phyloP scores from a whole-genome alignment of 2,113 vertebrate genomes.

The Rhagologus leucostigma region DNA sequence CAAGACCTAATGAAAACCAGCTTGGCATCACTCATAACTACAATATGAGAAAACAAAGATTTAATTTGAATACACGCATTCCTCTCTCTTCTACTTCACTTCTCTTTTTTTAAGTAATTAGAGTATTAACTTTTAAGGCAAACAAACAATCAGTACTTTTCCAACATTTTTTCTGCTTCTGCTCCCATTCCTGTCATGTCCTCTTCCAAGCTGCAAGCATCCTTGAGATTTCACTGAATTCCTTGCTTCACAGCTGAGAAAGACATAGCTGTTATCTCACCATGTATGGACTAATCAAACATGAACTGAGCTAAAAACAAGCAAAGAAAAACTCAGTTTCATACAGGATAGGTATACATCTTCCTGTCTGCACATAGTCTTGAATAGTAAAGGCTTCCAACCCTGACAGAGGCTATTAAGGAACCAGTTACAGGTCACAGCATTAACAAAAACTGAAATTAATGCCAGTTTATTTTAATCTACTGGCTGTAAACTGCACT shows the following conservation, averaged over 20 bases:
- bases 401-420: not conserved
- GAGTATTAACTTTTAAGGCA: not conserved
- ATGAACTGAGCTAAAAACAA: not conserved
- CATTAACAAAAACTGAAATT: not conserved
- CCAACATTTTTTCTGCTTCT: not conserved
- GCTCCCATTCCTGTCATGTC: not conserved
- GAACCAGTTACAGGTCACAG: not conserved
- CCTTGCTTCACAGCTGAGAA: not conserved
- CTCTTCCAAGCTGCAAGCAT: not conserved
- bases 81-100: not conserved
- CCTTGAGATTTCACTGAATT: not conserved
- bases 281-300: not conserved
- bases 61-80: not conserved
- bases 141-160: not conserved
- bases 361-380: not conserved
- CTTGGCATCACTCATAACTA: not conserved
- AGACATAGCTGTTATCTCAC: not conserved
- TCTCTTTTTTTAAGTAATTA: not conserved
- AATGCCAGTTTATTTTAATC: not conserved
- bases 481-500: not conserved
- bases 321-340: not conserved
- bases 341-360: not conserved
- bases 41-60: not conserved
- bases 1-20: not conserved
- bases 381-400: not conserved